Base-by-base conservation (phyloP, 2,113 vertebrate species). In the Regulus satrapa region DNA sequence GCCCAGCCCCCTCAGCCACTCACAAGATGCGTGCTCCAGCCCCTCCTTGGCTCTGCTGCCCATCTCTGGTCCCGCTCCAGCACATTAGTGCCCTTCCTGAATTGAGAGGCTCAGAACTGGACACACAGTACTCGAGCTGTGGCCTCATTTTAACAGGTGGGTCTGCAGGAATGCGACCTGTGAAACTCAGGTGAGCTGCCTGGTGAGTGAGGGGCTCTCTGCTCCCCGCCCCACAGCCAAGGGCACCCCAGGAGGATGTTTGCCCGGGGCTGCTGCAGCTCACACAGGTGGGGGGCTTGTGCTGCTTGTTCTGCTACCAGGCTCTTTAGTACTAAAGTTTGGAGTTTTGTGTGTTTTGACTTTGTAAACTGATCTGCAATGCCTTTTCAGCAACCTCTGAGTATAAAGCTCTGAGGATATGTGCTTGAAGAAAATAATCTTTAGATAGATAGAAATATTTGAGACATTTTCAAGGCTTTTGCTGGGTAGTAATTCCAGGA, bases 281-380 rank as follows among this genome's bases (percentile, higher is more conserved):
- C 41, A 23, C 29, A 2, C 23, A 14, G 32, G 3, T 41, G 0
- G 1, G 13, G 9, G 11, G 38, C 38, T 28, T 19, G 7, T 8
- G 32, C 2, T 29, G 18, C 24, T 8, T 38, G 11, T 32, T 63
- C 29, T 81, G 43, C 48, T 34, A 0, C 28, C 3, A 2, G 4
- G 6, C 48, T 4, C 12, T 59, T 40, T 0, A 24, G 10, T 29
- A 10, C n/a, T n/a, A n/a, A n/a, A n/a, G 12, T 12, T 34, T 78
- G 32, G 58, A 63, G 41, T 56, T 88, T 20, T 36, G 11, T 0
- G 0, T 26, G 14, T 26, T 87, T 73, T 26, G 21, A 21, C 24
- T 41, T n/a, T 26, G 13, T 34, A 16, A 66, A 28, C 18, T 16
- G 8, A 6, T 28, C 43, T 66, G 29, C 14, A 8, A 1, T 32